phyloP scores from a whole-genome alignment of 2,888 invertebrate genomes.

The Ischnus inquisitorius region DNA sequence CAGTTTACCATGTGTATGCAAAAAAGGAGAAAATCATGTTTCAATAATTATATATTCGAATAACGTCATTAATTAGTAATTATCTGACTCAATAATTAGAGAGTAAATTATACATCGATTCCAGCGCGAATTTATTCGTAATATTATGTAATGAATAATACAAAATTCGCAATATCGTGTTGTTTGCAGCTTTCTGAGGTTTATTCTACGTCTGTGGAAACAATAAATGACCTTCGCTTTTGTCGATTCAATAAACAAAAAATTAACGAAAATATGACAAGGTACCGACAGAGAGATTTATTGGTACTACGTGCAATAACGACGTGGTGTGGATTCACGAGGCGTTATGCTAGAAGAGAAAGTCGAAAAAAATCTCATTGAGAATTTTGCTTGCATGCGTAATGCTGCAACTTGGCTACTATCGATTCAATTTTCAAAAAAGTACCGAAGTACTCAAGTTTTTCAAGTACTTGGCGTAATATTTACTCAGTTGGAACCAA shows the following conservation, averaged over 20 bases:
- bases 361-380: too few relatives aligned
- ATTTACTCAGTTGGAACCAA: too few relatives aligned
- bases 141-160: constrained; percentile 7
- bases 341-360: too few relatives aligned
- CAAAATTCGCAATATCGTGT: neutral
- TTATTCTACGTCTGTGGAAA: neutral
- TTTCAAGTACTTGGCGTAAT: too few relatives aligned
- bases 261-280: neutral
- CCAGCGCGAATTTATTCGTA: neutral
- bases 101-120: constrained; percentile 1
- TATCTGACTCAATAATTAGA: constrained; percentile 2
- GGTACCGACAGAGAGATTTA: too few relatives aligned
- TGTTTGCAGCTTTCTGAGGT: neutral
- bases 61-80: constrained; percentile 8
- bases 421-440: too few relatives aligned
- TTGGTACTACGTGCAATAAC: too few relatives aligned
- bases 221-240: neutral
- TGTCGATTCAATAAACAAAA: neutral
- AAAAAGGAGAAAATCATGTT: neutral
- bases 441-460: too few relatives aligned
- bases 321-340: too few relatives aligned
- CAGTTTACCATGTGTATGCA: neutral
- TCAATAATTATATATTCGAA: constrained; percentile 25
- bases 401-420: too few relatives aligned
- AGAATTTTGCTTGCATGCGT: too few relatives aligned